phyloP scores from a whole-genome alignment of 2,797 vertebrate genomes.

The Sphenodon punctatus region DNA sequence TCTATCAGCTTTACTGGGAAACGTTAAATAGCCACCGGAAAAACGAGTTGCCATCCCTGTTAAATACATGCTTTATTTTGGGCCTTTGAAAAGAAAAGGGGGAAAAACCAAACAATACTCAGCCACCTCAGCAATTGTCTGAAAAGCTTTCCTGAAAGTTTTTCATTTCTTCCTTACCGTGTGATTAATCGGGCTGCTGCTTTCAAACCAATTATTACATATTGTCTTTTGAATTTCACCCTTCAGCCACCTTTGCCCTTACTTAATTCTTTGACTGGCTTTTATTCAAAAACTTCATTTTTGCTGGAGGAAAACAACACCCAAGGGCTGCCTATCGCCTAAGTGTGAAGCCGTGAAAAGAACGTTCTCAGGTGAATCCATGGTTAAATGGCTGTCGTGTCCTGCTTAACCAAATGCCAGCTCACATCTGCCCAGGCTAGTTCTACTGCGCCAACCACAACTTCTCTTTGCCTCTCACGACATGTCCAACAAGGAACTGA shows the following conservation, averaged over 20 bases:
- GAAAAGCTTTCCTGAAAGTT: slow-evolving; percentile 44
- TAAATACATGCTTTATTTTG: no score
- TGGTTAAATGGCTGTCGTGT: no score
- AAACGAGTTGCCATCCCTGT: no score
- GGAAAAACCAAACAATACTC: no score
- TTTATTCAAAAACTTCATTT: slow-evolving; percentile 78
- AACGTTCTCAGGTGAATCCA: slow-evolving; percentile 22
- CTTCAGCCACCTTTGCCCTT: slow-evolving; percentile 66
- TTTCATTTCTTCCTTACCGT: slow-evolving; percentile 54
- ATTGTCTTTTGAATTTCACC: slow-evolving; percentile 77
- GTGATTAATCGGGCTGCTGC: slow-evolving; percentile 70
- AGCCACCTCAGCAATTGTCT: not conserved
- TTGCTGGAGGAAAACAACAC: slow-evolving; percentile 55
- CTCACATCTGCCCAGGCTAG: no score
- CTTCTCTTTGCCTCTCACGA: no score
- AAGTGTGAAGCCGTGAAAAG: slow-evolving; percentile 42
- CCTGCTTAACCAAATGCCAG: no score
- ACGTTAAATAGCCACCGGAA: no score
- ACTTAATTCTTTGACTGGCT: slow-evolving; percentile 74
- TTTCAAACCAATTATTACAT: slow-evolving; percentile 76
- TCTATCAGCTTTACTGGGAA: no score
- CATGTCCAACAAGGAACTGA: no score
- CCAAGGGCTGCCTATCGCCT: slow-evolving; percentile 58
- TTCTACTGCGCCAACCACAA: no score
- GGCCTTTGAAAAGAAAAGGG: no score